Evolutionary conservation across 2,113 vertebrate genomes (phyloP).

Genomic region (Microcebus murinus): DNA sequence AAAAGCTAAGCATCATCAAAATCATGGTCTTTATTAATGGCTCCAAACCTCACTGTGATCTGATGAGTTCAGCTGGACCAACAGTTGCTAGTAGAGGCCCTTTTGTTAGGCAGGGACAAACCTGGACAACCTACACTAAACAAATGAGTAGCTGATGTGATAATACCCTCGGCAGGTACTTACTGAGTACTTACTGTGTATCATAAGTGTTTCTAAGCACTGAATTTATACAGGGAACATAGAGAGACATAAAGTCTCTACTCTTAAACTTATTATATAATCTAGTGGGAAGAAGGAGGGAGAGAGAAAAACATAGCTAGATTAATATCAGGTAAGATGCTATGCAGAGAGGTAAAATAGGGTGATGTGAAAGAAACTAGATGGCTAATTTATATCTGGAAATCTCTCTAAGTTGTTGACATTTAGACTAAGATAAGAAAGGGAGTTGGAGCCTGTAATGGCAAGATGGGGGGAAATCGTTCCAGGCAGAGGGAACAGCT

Average conservation of each 20-base stretch:
- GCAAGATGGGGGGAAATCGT: background rate
- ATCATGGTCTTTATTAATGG: background rate
- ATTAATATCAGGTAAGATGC: conserved; percentile 28
- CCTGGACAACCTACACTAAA: background rate
- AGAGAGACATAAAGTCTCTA: background rate
- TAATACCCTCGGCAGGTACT: background rate
- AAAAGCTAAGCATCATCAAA: background rate
- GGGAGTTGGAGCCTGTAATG: background rate
- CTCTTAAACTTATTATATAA: conserved; percentile 10
- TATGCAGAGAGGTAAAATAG: background rate
- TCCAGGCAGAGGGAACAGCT: background rate
- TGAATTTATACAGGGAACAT: conserved; percentile 11
- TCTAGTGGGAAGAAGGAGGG: background rate
- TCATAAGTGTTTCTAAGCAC: background rate
- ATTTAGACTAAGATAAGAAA: conserved; percentile 37
- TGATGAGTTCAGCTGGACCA: background rate
- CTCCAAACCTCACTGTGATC: background rate
- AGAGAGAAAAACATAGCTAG: background rate
- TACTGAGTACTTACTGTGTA: background rate
- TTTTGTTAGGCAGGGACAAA: background rate
- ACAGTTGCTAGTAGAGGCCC: background rate
- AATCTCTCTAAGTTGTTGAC: background rate
- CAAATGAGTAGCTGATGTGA: background rate
- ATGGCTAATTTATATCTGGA: conserved; percentile 18
- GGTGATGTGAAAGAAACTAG: background rate